phyloP scores from a whole-genome alignment of 2,113 vertebrate species.

The Tretioscincus oriximinensis region DNA sequence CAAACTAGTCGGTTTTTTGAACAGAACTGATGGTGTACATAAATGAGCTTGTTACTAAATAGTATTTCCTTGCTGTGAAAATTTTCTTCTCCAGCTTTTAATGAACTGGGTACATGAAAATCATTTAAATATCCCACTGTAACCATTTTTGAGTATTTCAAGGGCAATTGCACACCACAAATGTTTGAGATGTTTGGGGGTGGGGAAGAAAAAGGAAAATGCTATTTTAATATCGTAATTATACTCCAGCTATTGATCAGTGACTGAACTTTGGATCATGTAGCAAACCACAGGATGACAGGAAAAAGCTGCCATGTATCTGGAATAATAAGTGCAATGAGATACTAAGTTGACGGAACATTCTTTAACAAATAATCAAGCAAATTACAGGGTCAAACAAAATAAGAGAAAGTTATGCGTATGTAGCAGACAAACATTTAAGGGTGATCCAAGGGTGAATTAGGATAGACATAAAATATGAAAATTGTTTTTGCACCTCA shows the following conservation, averaged over 20 bases:
- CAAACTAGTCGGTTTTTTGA: background rate
- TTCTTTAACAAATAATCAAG: slow-evolving; percentile 32
- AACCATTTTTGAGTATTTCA: slow-evolving; percentile 50
- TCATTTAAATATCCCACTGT: background rate
- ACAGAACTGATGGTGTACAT: background rate
- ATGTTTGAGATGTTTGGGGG: no score
- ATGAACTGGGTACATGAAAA: background rate
- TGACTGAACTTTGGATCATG: slow-evolving; percentile 24
- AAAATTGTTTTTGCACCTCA: no score
- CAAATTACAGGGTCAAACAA: slow-evolving; percentile 51
- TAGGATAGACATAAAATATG: no score
- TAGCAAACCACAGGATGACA: slow-evolving; percentile 15
- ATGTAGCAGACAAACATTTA: no score
- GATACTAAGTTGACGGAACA: background rate
- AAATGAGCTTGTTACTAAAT: background rate
- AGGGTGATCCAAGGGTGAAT: no score
- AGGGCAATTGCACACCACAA: slow-evolving; percentile 4
- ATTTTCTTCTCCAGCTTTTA: background rate
- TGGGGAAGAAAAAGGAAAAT: background rate
- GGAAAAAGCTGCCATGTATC: slow-evolving; percentile 14
- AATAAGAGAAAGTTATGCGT: slow-evolving; percentile 21
- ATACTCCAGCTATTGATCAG: slow-evolving; percentile 36
- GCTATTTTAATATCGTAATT: slow-evolving; percentile 13
- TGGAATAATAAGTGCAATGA: slow-evolving; percentile 29
- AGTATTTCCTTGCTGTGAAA: background rate